Conservation (phyloP, 2,113 vertebrate genomes). For the Gnathonemus echidnorhynchus region DNA sequence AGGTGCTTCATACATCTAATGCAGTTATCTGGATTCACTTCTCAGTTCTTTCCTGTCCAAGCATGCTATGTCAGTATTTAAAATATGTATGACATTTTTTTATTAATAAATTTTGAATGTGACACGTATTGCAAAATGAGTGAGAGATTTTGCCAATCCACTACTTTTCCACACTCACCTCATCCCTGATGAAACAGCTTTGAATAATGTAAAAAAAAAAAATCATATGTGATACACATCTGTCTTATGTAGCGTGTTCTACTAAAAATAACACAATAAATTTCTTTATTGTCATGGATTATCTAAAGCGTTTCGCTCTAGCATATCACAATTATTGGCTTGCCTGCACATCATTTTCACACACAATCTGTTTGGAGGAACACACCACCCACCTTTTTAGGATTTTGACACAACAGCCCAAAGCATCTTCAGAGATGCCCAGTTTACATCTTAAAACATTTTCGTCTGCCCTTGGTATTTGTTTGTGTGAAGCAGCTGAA, state of each 20-base stretch:
- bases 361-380: neutral
- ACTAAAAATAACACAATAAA: neutral
- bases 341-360: neutral
- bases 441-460: constrained; percentile 6
- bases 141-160: neutral
- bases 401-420: neutral
- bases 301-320: neutral
- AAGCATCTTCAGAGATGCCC: neutral
- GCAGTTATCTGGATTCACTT: constrained; percentile 43
- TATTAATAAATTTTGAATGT: neutral
- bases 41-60: constrained; percentile 39
- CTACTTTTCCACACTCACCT: neutral
- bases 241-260: neutral
- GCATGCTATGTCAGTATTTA: constrained; percentile 34
- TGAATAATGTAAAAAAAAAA: neutral
- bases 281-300: neutral
- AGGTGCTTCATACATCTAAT: constrained; percentile 31
- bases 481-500: constrained; percentile 18
- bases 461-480: constrained; percentile 24
- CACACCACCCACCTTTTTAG: neutral
- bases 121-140: neutral
- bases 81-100: neutral
- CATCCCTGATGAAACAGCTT: neutral
- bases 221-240: neutral
- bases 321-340: neutral